Conservation (phyloP, 2,113 vertebrate species). For the Podarcis raffonei region DNA sequence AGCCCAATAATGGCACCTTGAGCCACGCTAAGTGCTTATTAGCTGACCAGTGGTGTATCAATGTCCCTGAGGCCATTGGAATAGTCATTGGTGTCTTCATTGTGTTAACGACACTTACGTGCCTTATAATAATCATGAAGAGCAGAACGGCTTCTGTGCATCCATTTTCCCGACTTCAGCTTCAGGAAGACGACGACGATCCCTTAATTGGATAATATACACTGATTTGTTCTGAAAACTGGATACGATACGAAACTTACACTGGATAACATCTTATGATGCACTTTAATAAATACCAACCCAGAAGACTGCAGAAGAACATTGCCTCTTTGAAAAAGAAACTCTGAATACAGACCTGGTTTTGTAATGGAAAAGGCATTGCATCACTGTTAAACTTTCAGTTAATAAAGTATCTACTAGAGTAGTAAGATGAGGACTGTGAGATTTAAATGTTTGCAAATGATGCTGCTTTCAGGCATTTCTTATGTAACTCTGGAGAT, state of each 20-base stretch:
- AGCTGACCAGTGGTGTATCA: conserved; percentile 78
- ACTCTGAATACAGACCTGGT: not conserved
- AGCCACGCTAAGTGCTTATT: conserved; percentile 80
- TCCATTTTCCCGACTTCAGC: conserved; percentile 83
- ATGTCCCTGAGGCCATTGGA: conserved; percentile 74
- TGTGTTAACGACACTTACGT: conserved; percentile 77
- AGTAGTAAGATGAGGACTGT: conserved; percentile 4
- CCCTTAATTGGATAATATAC: conserved; percentile 77
- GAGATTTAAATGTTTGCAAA: conserved; percentile 31
- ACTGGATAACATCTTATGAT: conserved; percentile 40
- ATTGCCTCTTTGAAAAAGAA: not conserved
- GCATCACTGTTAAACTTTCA: conserved; percentile 11
- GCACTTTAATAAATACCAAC: conserved; percentile 52
- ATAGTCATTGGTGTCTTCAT: conserved; percentile 85
- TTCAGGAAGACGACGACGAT: conserved; percentile 83
- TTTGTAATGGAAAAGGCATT: conserved; percentile 7
- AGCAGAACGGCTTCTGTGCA: conserved; percentile 42
- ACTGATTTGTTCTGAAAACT: conserved; percentile 11
- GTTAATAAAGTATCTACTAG: not conserved
- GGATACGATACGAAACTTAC: not conserved
- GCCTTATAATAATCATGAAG: conserved; percentile 80
- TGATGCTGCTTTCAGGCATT: conserved; percentile 34
- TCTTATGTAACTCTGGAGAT: conserved; percentile 56
- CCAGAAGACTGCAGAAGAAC: conserved; percentile 23
- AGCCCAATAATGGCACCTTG: conserved; percentile 89